Evolutionary conservation across 2,113 vertebrate genomes (phyloP).

Genomic region (Tychaedon coryphoeus): DNA sequence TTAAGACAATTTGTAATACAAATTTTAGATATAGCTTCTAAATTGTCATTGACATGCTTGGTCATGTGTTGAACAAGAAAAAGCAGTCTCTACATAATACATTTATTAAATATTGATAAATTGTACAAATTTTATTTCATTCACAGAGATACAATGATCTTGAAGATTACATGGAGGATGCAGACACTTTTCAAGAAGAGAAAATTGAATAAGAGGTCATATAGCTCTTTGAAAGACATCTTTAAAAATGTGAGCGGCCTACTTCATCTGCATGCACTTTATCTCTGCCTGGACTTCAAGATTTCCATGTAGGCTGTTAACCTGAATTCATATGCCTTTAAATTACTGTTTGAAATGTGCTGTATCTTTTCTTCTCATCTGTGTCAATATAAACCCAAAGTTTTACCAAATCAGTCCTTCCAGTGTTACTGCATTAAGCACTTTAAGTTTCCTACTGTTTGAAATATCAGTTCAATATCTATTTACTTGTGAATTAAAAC

Average conservation of each 20-base stretch:
- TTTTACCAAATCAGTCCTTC: neutral
- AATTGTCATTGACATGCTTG: neutral
- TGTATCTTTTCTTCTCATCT: neutral
- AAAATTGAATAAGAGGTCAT: conserved; percentile 71
- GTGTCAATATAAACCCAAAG: neutral
- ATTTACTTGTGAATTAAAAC: neutral
- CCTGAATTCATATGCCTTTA: neutral
- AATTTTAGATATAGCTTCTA: neutral
- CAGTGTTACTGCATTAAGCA: neutral
- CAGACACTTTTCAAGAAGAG: conserved; percentile 84
- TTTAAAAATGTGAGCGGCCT: conserved; percentile 24
- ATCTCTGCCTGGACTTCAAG: neutral
- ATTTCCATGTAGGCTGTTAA: neutral
- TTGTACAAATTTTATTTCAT: conserved; percentile 29
- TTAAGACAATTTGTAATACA: neutral
- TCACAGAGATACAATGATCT: conserved; percentile 76
- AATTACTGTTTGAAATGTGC: neutral
- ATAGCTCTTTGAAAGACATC: conserved; percentile 16
- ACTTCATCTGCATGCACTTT: neutral
- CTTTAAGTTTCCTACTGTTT: neutral
- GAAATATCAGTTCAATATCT: neutral
- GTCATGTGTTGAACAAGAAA: neutral
- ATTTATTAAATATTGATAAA: neutral
- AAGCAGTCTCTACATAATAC: neutral
- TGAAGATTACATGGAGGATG: conserved; percentile 71